Conservation (phyloP, 2,797 vertebrate genomes). For the Allochrocebus solatus region DNA sequence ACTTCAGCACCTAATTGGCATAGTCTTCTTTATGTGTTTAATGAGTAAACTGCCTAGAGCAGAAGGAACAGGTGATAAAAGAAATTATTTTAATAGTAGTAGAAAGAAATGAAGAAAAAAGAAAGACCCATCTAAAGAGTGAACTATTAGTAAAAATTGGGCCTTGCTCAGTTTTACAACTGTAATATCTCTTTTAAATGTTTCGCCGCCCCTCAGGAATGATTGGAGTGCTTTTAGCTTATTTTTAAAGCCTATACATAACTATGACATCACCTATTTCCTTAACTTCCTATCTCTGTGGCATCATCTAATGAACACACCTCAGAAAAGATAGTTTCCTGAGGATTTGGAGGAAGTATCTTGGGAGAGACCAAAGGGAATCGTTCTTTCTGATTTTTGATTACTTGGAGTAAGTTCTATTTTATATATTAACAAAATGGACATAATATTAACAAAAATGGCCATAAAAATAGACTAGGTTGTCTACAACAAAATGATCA, state of each 20-base stretch:
- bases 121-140: background rate
- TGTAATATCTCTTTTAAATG: background rate
- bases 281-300: background rate
- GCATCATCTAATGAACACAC: background rate
- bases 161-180: background rate
- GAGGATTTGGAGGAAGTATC: background rate
- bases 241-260: background rate
- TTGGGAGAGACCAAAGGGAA: background rate
- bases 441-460: background rate
- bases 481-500: background rate
- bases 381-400: background rate
- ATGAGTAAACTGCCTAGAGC: background rate
- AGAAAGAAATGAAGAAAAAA: background rate
- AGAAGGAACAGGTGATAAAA: conserved; percentile 33
- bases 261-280: background rate
- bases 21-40: background rate
- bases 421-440: background rate
- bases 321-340: background rate
- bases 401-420: background rate
- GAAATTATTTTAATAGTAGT: conserved; percentile 18
- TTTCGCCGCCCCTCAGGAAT: conserved; percentile 4
- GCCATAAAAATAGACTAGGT: background rate
- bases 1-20: background rate
- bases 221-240: background rate
- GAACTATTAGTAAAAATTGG: conserved; percentile 36